Base-by-base conservation (phyloP, 2,113 vertebrate species). In the Enhydra lutris region DNA sequence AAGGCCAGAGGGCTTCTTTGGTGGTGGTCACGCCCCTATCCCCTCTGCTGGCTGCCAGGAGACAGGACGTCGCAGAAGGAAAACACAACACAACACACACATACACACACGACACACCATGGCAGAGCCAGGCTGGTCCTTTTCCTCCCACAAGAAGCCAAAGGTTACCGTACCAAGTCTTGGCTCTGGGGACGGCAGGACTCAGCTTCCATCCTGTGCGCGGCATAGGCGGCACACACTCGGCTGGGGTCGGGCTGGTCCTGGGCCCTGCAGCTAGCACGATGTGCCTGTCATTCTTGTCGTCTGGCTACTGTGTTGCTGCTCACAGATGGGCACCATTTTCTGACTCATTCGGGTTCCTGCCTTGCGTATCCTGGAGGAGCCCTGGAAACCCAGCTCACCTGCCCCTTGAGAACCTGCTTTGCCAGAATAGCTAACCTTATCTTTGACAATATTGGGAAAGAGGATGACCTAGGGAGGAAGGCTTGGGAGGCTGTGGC, bases 61-160 rank as follows among this genome's bases (percentile, higher is more conserved):
- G 80, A 94, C 79, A 92, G 2, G 57, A 69, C 15, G 57, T 63
- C 0, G 39, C 29, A 93, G 78, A 89, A 97, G 78, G 95, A 98
- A 97, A 97, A 47, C 17, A 93, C 45, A 24, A 89, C 59, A 94
- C 14, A 67, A 61, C 59, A 61, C 23, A 59, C 73, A 86, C 55
- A 94, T 13, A 47, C 21, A 93, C 55, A 87, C 52, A 42, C 17
- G 91, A 86, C 50, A 94, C 15, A 67, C 57, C 11, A 26, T 20
- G 20, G 18, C 78, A 74, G 88, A 84, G 36, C 24, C 45, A 95
- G 92, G 36, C 80, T 95, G 61, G 18, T 15, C 34, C 92, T 23
- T 55, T 89, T 84, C 74, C 76, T 89, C 79, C 36, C 21, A 59
- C 57, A 31, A 67, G 95, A 47, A 31, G 26, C 15, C 73, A 47